These are phyloP conservation scores for Corythaeola cristata DNA, from an alignment of 2,113 vertebrate genomes.

Conservation along the genomic window DNA sequence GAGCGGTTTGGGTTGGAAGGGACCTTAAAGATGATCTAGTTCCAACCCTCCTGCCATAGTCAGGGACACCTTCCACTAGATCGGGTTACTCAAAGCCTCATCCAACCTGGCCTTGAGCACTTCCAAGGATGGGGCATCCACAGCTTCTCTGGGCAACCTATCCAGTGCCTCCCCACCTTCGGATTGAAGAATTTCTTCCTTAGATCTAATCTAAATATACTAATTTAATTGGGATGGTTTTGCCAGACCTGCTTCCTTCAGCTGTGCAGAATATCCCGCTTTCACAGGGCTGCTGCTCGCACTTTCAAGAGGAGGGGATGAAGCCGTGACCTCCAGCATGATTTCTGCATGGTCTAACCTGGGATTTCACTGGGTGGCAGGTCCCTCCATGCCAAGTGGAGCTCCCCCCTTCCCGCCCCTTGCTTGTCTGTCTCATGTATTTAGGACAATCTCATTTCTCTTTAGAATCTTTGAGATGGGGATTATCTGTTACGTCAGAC, in stretches of 20 bases:
- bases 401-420: neutral
- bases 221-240: neutral
- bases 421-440: neutral
- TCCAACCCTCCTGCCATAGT: no score
- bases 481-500: neutral
- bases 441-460: neutral
- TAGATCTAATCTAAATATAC: neutral
- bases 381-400: neutral
- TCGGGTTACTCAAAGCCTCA: no score
- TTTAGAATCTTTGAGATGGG: neutral
- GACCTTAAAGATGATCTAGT: no score
- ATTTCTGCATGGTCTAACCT: neutral
- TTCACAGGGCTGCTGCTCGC: neutral
- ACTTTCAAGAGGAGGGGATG: neutral
- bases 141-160: neutral
- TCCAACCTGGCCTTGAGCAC: no score
- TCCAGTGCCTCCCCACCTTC: neutral
- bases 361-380: neutral
- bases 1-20: neutral
- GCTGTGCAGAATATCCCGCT: neutral
- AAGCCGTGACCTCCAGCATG: neutral
- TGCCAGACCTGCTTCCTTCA: neutral
- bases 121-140: no score
- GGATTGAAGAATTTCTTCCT: no score
- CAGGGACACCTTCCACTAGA: no score